A percentile compares a stretch with the other conserved stretches of the same genome.
phyloP scores from a whole-genome alignment of 2,888 invertebrate genomes.

The Polyommatus iphigenia region DNA sequence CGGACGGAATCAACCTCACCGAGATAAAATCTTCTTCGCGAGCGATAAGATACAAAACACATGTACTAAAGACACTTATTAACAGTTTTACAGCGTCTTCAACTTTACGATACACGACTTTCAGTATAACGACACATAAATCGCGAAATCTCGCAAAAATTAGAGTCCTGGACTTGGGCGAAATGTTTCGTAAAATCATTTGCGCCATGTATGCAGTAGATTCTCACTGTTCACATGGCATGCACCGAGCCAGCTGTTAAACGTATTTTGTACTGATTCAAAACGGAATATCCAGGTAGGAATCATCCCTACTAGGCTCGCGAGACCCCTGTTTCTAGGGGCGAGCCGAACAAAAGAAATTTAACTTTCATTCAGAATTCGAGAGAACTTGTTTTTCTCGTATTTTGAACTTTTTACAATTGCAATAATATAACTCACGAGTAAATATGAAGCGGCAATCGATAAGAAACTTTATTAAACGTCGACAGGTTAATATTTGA shows the following conservation, averaged over 20 bases:
- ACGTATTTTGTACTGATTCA: conserved; percentile 13
- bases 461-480: conserved; percentile 33
- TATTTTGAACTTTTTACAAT: background rate
- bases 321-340: conserved; percentile 33
- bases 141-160: background rate
- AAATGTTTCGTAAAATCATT: conserved; percentile 11
- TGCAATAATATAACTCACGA: background rate
- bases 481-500: background rate
- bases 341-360: conserved; percentile 27
- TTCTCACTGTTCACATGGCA: conserved; percentile 25
- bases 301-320: conserved; percentile 43
- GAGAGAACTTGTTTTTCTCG: background rate
- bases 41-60: conserved; percentile 36
- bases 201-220: conserved; percentile 13
- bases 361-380: background rate
- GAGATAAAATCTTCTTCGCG: conserved; percentile 28
- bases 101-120: conserved; percentile 50
- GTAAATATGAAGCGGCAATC: conserved; percentile 23
- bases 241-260: conserved; percentile 40
- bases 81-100: conserved; percentile 50
- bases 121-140: conserved; percentile 41
- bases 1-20: conserved; percentile 4
- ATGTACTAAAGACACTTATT: conserved; percentile 52
- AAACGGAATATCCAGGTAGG: conserved; percentile 54
- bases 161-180: background rate